phyloP scores from a whole-genome alignment of 2,113 vertebrate genomes.

The Nyctereutes procyonoides region DNA sequence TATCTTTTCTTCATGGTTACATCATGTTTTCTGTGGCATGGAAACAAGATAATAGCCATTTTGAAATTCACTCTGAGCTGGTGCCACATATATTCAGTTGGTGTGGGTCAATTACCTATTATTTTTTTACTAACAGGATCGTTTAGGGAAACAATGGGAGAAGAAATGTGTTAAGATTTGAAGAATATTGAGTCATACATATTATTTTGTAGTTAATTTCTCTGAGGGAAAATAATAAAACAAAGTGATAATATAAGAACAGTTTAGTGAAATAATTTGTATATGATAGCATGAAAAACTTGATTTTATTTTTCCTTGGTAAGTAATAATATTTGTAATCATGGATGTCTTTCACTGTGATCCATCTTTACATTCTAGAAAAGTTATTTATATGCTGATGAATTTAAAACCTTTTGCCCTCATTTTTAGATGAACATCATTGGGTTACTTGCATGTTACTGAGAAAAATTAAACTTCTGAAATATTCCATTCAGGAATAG shows the following conservation, averaged over 20 bases:
- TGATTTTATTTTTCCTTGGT: constrained; percentile 57
- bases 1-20: background rate
- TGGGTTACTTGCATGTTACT: constrained; percentile 57
- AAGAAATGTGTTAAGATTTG: constrained; percentile 53
- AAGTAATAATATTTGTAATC: constrained; percentile 68
- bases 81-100: background rate
- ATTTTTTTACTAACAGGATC: constrained; percentile 35
- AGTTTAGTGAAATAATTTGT: constrained; percentile 67
- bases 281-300: constrained; percentile 63
- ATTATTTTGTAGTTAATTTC: constrained; percentile 66
- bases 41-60: constrained; percentile 9
- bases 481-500: constrained; percentile 70
- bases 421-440: constrained; percentile 48
- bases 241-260: constrained; percentile 70
- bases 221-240: constrained; percentile 57
- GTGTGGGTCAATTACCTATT: constrained; percentile 8
- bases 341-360: constrained; percentile 62
- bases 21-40: background rate
- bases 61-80: constrained; percentile 46
- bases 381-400: constrained; percentile 76
- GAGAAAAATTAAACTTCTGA: constrained; percentile 76
- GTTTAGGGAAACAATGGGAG: constrained; percentile 34
- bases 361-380: constrained; percentile 66
- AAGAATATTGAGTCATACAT: constrained; percentile 38
- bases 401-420: constrained; percentile 74